Base-by-base conservation (phyloP, 2,888 invertebrate species). In the Caenorhabditis panamensis region DNA sequence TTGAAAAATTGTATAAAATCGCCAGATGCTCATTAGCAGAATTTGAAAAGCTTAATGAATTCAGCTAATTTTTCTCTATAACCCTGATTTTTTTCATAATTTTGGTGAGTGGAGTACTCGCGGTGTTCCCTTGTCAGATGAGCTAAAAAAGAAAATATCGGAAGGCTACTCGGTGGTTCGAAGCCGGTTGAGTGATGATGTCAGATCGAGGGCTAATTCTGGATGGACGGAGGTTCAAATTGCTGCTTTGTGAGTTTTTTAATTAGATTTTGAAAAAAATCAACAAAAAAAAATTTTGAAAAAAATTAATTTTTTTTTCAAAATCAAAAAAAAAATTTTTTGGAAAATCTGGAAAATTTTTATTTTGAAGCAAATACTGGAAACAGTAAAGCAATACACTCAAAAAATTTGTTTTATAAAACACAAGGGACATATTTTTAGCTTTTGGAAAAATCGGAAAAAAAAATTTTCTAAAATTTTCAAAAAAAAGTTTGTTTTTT, bases 131-230 rank as follows among this genome's bases (percentile, higher is more conserved):
- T n/a, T 6, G 5, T 41, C 80, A 92, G 92, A 92, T 88, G 92
- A 92, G 83, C 84, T 92, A 37, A 92, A 92, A 84, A 92, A 92
- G 87, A 92, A 92, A 80, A 92, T 92, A 62, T 91, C 91, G 82
- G 92, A 92, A 82, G 92, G 92, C 54, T 92, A 92, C 85, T 90
- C 92, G 0, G 86, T 92, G 47, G 91, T 92, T 41, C 84, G 92
- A 37, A 92, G 92, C 36, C 91, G 91, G 63, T 88, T 92, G 9
- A 91, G 90, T 59, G 92, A 92, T 80, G 92, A 92, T 82, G 84
- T 92, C 37, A 22, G 82, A 44, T 75, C 84, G 2, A 22, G 85
- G 44, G 67, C 75, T 5, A 79, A 61, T 31, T 84, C 87, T 13
- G 90, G 90, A 41, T 91, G 91, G 91, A 88, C 88, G 51, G 91